Base-by-base conservation (phyloP, 2,113 vertebrate genomes). In the Thomomys bottae region DNA sequence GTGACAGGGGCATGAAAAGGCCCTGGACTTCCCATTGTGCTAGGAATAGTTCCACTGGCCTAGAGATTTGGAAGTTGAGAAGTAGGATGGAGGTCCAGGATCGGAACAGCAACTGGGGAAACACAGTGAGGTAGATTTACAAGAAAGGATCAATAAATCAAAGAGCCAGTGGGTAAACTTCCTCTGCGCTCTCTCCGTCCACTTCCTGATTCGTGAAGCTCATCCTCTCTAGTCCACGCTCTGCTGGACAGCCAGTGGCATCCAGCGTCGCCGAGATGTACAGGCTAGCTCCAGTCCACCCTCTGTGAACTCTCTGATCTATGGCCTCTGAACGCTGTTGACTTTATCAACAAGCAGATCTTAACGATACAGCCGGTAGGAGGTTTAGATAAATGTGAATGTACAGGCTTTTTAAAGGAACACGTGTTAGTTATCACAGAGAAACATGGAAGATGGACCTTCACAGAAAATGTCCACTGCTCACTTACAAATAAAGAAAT, bases 201-300 rank as follows among this genome's bases (percentile, higher is more conserved):
- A 30, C 5, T 1, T 30, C 15, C 36, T 5, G 24, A 14, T 40
- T 1, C 23, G 4, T 3, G 3, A 32, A 38, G 12, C 38, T 21
- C 6, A 4, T 14, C 2, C 71, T 12, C 8, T 5, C 2, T 2
- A 23, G 28, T 2, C 6, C 6, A 2, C 67, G 32, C 24, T 76
- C 32, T 68, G 15, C 3, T 9, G 57, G 20, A 84, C 5, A 40
- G 17, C 17, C 0, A 5, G 8, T 28, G 24, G 26, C 5, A 24
- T n/a, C 70, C 0, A 2, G 6, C 0, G 0, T 28, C 20, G 26
- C 34, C 6, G n/a, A 87, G 21, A 26, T 5, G 0, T 0, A 9
- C 3, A 20, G 26, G 32, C 4, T 0, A 0, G n/a, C 10, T 14
- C 14, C 34, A 4, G 18, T 3, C 30, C 45, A 28, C 28, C 26